Percentiles rank a stretch among this genome's conserved stretches.
Conservation (phyloP, 2,113 vertebrate genomes). For the Phycodurus eques region DNA sequence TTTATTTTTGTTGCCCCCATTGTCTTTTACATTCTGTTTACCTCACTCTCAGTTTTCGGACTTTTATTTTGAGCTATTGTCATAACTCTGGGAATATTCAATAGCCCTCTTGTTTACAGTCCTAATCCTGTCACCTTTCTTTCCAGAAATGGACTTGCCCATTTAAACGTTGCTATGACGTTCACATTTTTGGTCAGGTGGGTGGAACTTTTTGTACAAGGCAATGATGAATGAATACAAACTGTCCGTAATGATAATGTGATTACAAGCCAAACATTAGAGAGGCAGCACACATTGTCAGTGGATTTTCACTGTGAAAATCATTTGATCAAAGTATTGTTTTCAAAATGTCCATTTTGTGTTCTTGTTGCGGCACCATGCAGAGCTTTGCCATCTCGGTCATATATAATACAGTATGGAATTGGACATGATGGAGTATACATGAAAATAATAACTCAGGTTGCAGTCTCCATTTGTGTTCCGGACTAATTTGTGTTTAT, state of each 20-base stretch:
- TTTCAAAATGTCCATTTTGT: constrained; percentile 28
- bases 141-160: background rate
- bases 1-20: constrained; percentile 29
- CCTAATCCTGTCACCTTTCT: background rate
- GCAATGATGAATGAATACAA: background rate
- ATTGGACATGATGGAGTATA: constrained; percentile 59
- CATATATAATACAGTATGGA: constrained; percentile 44
- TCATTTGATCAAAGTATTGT: background rate
- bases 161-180: background rate
- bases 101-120: background rate
- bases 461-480: constrained; percentile 40
- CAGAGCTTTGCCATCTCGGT: constrained; percentile 30
- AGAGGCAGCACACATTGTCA: background rate
- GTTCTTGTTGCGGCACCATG: constrained; percentile 23
- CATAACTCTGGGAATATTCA: background rate
- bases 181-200: background rate
- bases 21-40: constrained; percentile 18
- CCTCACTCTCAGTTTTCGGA: background rate
- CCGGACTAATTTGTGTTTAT: constrained; percentile 55
- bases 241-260: constrained; percentile 1
- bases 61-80: background rate
- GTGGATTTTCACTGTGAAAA: background rate
- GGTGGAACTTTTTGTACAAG: background rate
- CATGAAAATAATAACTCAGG: constrained; percentile 54
- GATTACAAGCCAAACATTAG: constrained; percentile 10